Base-by-base conservation (phyloP, 2,888 invertebrate genomes). In the Euclidia mi region DNA sequence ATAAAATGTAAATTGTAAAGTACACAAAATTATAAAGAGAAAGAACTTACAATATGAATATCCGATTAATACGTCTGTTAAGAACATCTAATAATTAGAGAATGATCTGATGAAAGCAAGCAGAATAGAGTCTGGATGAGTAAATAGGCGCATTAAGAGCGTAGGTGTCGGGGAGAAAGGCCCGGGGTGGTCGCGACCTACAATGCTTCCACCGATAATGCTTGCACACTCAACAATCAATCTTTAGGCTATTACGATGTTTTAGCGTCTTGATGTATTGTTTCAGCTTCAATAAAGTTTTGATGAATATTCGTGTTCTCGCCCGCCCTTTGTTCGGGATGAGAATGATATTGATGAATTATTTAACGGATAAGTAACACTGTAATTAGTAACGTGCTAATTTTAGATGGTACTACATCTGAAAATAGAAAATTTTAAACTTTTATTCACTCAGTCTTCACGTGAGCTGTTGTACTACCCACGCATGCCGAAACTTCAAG, bases 201-300 rank as follows among this genome's bases (percentile, higher is more conserved):
- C 87, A 89, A 90, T 86, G 82, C 83, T 82, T 75, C 64, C 80
- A 71, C 80, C 78, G 81, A 91, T 91, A 90, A 88, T 88, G 82
- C 87, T 81, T 85, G 87, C 85, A 88, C 85, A 81, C 82, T 74
- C 76, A 87, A 90, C 91, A 88, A 94, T 94, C 92, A 92, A 94
- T 94, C 93, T 93, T 88, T 82, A 79, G 87, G 82, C 91, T 90
- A 93, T 93, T 92, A 92, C 88, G 89, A 91, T 92, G 92, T 90
- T 92, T 93, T 93, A 92, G 90, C 91, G 90, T 87, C 90, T 89
- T 91, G 91, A 92, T 92, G 92, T 94, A 94, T 94, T 94, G 94
- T 94, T 93, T 92, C 88, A 88, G 91, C 89, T 86, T 92, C 90
- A 92, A 93, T 92, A 91, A 94, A 93, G 92, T 94, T 94, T 92